Conservation (phyloP, 1,140 invertebrate genomes). For the Drosophila trapezifrons region DNA sequence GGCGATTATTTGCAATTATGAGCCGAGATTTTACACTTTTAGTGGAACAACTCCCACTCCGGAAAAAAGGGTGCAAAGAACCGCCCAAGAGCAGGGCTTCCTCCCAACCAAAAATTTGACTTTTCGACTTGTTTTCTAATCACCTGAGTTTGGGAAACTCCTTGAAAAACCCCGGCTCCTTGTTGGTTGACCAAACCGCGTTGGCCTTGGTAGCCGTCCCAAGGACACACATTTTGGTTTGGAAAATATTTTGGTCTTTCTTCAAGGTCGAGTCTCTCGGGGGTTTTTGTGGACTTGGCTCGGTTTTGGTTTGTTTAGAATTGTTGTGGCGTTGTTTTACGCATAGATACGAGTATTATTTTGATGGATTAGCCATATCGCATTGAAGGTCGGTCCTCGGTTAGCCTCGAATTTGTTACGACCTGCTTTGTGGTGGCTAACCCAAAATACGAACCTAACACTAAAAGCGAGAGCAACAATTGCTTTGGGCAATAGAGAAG, state of each 20-base stretch:
- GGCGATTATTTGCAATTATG: slow-evolving; percentile 80
- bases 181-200: slow-evolving; percentile 44
- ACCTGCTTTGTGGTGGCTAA: slow-evolving; percentile 61
- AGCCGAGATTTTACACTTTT: slow-evolving; percentile 67
- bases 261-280: slow-evolving; percentile 44
- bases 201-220: slow-evolving; percentile 52
- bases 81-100: background rate
- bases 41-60: slow-evolving; percentile 23
- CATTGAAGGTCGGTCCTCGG: slow-evolving; percentile 48
- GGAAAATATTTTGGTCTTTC: slow-evolving; percentile 28
- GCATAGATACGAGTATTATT: slow-evolving; percentile 44
- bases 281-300: slow-evolving; percentile 63
- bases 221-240: slow-evolving; percentile 54
- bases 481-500: background rate
- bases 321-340: slow-evolving; percentile 72
- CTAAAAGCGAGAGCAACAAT: slow-evolving; percentile 16
- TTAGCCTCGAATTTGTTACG: slow-evolving; percentile 64
- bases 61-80: slow-evolving; percentile 10
- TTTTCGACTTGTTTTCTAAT: slow-evolving; percentile 65
- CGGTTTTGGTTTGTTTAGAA: slow-evolving; percentile 57
- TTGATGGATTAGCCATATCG: slow-evolving; percentile 71
- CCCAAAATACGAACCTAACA: slow-evolving; percentile 37
- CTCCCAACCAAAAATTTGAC: slow-evolving; percentile 49
- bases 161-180: slow-evolving; percentile 31
- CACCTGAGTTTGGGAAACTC: slow-evolving; percentile 44